These are phyloP conservation scores for Clepsis dumicolana DNA, from an alignment of 2,888 invertebrate species.

Conservation along the genomic window DNA sequence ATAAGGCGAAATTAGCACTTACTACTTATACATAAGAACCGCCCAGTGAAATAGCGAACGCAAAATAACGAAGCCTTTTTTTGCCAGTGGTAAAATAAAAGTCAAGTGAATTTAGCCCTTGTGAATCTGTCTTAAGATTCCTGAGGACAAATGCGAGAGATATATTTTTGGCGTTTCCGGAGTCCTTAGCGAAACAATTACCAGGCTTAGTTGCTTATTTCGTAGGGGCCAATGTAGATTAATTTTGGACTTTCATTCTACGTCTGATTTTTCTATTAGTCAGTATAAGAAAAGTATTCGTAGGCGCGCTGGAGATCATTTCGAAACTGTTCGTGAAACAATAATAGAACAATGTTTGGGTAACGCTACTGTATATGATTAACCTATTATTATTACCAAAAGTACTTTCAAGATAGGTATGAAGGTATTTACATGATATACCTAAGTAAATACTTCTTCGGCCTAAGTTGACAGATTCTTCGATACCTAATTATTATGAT, in stretches of 20 bases:
- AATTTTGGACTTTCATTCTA: conserved; percentile 38
- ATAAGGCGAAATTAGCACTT: conserved; percentile 1
- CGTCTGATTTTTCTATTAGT: conserved; percentile 35
- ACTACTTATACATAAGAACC: background rate
- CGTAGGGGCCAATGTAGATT: conserved; percentile 25
- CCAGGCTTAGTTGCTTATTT: conserved; percentile 38
- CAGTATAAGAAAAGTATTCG: background rate
- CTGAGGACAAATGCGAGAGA: background rate
- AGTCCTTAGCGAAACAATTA: conserved; percentile 41
- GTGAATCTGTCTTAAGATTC: conserved; percentile 9
- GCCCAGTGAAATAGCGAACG: background rate
- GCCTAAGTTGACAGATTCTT: too few species aligned
- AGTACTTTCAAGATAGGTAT: background rate
- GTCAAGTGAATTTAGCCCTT: conserved; percentile 16
- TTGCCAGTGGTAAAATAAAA: conserved; percentile 26
- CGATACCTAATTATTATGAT: too few species aligned
- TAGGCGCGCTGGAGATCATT: background rate
- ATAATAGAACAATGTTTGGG: too few species aligned
- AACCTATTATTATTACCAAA: background rate
- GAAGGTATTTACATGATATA: too few species aligned
- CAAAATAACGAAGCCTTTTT: conserved; percentile 17
- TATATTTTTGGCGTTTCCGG: conserved; percentile 5
- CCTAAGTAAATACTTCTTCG: too few species aligned
- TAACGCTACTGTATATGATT: background rate
- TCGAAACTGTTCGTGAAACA: background rate